A percentile compares a stretch with the other conserved stretches of the same genome.
These are phyloP conservation scores for Cepaea hortensis DNA, from an alignment of 2,888 invertebrate genomes.

Conservation along the genomic window DNA sequence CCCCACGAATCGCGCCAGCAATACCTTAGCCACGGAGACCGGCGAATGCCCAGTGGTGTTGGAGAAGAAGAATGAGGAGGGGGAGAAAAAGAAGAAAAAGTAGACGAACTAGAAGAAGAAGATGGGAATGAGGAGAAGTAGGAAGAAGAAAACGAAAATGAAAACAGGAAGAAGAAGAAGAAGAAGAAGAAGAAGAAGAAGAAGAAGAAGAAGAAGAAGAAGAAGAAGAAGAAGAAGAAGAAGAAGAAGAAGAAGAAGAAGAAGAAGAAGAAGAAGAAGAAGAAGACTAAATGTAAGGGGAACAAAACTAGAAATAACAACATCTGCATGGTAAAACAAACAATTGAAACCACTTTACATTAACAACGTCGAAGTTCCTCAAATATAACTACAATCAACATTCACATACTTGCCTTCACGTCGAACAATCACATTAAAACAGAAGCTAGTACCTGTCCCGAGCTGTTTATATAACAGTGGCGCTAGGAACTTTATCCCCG, in stretches of 20 bases:
- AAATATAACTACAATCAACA: not conserved
- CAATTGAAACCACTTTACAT: not conserved
- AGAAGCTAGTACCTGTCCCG: too few species aligned
- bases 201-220: not conserved
- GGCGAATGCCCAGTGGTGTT: not conserved
- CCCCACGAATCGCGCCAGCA: too few species aligned
- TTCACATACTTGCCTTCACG: too few species aligned
- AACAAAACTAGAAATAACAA: not conserved
- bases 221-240: not conserved
- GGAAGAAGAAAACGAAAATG: not conserved
- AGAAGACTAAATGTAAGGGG: not conserved
- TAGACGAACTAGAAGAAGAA: constrained; percentile 1
- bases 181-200: not conserved
- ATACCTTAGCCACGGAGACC: too few species aligned
- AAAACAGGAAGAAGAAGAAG: not conserved
- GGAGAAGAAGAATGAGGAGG: not conserved
- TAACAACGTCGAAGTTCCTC: not conserved
- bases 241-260: not conserved
- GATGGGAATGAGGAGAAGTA: not conserved
- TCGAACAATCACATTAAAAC: too few species aligned
- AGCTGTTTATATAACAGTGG: too few species aligned
- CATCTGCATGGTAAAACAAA: not conserved
- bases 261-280: not conserved
- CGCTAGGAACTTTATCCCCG: not conserved
- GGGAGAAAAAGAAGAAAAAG: not conserved